A percentile compares a stretch with the other conserved stretches of the same genome.
These are phyloP conservation scores for Tonatia bakeri DNA, from an alignment of 2,113 vertebrate species.

Conservation along the genomic window DNA sequence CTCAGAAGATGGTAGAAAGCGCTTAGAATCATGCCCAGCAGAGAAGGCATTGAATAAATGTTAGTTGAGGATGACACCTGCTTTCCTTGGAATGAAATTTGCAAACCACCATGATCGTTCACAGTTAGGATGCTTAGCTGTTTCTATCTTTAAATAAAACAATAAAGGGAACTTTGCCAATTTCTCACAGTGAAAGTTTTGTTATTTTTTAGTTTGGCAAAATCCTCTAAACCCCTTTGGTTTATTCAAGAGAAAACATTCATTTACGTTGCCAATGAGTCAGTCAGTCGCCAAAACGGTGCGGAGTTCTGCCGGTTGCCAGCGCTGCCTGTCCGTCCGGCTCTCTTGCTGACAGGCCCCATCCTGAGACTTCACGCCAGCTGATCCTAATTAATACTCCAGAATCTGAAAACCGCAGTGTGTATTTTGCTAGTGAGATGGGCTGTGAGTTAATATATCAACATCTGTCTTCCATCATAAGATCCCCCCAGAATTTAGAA, in stretches of 20 bases:
- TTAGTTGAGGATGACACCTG: not conserved
- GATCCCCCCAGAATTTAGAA: not conserved
- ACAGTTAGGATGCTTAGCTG: not conserved
- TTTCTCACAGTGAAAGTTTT: conserved; percentile 8
- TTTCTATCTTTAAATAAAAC: not conserved
- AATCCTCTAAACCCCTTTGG: not conserved
- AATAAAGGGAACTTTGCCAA: not conserved
- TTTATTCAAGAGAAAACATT: conserved; percentile 32
- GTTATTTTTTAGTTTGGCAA: conserved; percentile 22
- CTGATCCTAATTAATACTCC: conserved; percentile 18
- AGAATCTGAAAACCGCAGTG: not conserved
- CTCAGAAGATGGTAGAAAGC: not conserved
- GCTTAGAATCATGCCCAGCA: not conserved
- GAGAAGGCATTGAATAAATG: not conserved
- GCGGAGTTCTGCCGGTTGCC: not conserved
- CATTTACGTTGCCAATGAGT: conserved; percentile 31
- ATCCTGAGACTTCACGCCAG: not conserved
- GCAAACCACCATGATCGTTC: not conserved
- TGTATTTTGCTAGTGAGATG: not conserved
- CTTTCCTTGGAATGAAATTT: conserved; percentile 28
- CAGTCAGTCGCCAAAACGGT: conserved; percentile 5
- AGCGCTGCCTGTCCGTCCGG: not conserved
- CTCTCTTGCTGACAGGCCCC: not conserved
- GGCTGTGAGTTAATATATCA: not conserved
- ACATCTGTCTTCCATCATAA: not conserved